Base-by-base conservation (phyloP, 2,113 vertebrate species). In the Cololabis saira region DNA sequence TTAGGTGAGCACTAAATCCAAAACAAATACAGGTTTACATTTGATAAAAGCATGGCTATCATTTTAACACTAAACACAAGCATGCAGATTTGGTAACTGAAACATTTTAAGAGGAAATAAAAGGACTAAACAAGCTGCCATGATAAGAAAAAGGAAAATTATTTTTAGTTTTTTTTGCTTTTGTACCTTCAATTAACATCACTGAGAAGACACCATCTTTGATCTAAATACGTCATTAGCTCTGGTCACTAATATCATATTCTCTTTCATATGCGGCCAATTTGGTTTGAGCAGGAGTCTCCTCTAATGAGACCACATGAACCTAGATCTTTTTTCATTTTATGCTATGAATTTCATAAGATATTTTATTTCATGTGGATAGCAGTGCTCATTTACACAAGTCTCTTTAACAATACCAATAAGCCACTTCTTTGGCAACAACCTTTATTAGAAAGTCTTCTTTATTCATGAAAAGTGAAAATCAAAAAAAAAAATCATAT, bases 221-320 rank as follows among this genome's bases (percentile, higher is more conserved):
- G 75, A 86, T 86, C 74, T 73, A 43, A 27, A 61, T 16, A 48
- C 63, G 73, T 58, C 49, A 72, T 86, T 78, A 85, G 24, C 61
- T 55, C 16, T 58, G 67, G 57, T 81, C 72, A 62, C 53, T 84
- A 52, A 77, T 88, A 67, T 33, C 52, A 13, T 16, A 88, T 85
- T 83, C 74, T 65, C 77, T 88, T 90, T 89, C 68, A 91, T 83
- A 70, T 83, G 57, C 33, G 69, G 55, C 64, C 71, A 63, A 12
- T 56, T 48, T 53, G 66, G 62, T 75, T 70, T 64, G 52, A 0
- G 4, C 60, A 49, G 56, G 33, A 51, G 45, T 74, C 59, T 70
- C 62, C 53, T 49, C 72, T 76, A 43, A 78, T 74, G 60, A 73
- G 62, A 67, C 12, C 22, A 54, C 59, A 43, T 50, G 37, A 47